phyloP scores from a whole-genome alignment of 2,113 vertebrate genomes.

The Emydocephalus ijimae region DNA sequence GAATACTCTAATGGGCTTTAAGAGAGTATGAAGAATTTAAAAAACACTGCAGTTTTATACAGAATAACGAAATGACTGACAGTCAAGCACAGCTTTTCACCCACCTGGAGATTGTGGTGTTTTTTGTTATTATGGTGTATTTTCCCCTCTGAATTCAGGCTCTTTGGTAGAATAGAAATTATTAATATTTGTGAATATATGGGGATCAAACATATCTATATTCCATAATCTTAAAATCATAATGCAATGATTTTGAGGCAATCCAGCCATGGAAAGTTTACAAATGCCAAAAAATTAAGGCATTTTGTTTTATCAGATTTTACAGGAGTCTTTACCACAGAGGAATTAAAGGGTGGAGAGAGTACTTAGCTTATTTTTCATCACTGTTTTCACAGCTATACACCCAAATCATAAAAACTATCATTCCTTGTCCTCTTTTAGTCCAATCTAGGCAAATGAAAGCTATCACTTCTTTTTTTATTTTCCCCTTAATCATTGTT shows the following conservation, averaged over 20 bases:
- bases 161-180: slow-evolving; percentile 33
- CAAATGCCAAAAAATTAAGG: not conserved
- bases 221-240: not conserved
- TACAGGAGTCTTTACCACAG: not conserved
- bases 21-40: slow-evolving; percentile 29
- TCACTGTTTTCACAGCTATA: too few species aligned
- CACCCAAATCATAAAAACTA: too few species aligned
- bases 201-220: not conserved
- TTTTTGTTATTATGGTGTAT: slow-evolving; percentile 1
- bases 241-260: not conserved
- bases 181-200: slow-evolving; percentile 18
- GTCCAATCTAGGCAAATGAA: too few species aligned
- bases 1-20: not conserved
- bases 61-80: slow-evolving; percentile 26
- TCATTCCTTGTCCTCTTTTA: too few species aligned
- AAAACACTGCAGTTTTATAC: slow-evolving; percentile 26
- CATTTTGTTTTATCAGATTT: not conserved
- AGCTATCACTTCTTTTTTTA: too few species aligned
- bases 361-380: too few species aligned
- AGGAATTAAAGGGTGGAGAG: not conserved
- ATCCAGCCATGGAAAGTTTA: not conserved
- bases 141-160: slow-evolving; percentile 33
- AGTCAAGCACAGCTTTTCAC: slow-evolving; percentile 41
- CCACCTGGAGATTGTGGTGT: slow-evolving; percentile 27
- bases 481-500: too few species aligned